Base-by-base conservation (phyloP, 1,140 invertebrate species). In the Acromyrmex echinatior region DNA sequence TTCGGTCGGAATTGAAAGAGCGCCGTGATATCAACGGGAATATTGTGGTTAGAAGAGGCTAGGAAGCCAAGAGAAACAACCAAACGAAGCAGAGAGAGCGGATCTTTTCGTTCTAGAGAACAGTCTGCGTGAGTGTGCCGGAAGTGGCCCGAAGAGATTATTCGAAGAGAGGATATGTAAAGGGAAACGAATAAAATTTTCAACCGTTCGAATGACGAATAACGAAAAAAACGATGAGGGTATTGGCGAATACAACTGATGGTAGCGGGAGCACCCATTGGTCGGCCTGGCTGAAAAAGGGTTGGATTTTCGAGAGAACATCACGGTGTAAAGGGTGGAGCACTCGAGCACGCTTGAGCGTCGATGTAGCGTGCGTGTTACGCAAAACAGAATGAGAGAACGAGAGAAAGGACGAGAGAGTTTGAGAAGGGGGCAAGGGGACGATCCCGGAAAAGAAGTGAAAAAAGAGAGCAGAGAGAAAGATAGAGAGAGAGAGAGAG, bases 241-340 rank as follows among this genome's bases (percentile, higher is more conserved):
- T 53, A 82, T 25, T 53, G 70, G 56, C 71, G 80, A 28, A 82
- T 62, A 51, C 60, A 16, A 86, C 68, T 45, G 10, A 45, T 45
- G 73, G 68, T 77, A 21, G 58, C 76, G 90, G 66, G 65, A 63
- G 71, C 86, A 81, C 71, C 89, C 90, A 94, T 95, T 95, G 94
- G 93, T 89, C 89, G 92, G 77, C 35, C 86, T 87, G 86, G 86
- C 51, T 86, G 86, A 84, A 88, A 92, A 91, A 88, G 92, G 94
- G 92, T 94, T 92, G 93, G 93, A 93, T 95, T 94, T 93, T 94
- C 88, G 92, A 95, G 93, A 92, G 92, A 89, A 88, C 88, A 92
- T 77, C 88, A 87, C 85, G 90, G 92, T 87, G 87, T 60, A 51
- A 90, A 93, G 93, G 93, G 93, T 94, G 94, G 94, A 94, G 94